These are phyloP conservation scores for Drosophila atroscutellata DNA, from an alignment of 2,888 invertebrate species.

Conservation along the genomic window DNA sequence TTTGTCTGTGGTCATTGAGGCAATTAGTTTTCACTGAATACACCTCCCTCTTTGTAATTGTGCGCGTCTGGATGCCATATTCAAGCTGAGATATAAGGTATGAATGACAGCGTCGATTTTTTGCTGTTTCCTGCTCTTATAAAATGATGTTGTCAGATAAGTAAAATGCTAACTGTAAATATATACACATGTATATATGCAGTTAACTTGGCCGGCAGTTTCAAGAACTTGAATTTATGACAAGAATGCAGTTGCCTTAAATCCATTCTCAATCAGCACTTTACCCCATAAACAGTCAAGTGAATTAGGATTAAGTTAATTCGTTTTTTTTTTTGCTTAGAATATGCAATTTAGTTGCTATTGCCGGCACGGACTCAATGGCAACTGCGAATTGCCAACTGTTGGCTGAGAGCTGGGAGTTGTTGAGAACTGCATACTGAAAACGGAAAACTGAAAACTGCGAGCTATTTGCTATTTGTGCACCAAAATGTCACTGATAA, in stretches of 20 bases:
- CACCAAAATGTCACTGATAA: slow-evolving; percentile 76
- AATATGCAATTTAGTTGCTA: slow-evolving; percentile 52
- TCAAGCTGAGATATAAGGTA: slow-evolving; percentile 5
- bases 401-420: slow-evolving; percentile 6
- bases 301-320: slow-evolving; percentile 8
- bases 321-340: slow-evolving; percentile 19
- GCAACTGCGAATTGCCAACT: slow-evolving; percentile 35
- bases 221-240: not conserved
- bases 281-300: not conserved
- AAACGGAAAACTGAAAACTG: slow-evolving; percentile 16
- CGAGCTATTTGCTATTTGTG: slow-evolving; percentile 60
- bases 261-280: slow-evolving; percentile 6
- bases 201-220: not conserved
- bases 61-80: slow-evolving; percentile 7
- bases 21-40: slow-evolving; percentile 70
- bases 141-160: not conserved
- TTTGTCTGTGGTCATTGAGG: slow-evolving; percentile 61
- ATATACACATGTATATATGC: not conserved
- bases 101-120: slow-evolving; percentile 30
- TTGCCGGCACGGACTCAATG: slow-evolving; percentile 48
- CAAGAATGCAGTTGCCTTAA: not conserved
- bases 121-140: slow-evolving; percentile 29
- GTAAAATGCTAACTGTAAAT: not conserved
- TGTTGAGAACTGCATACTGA: slow-evolving; percentile 8
- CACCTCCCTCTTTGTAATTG: not conserved